Conservation (phyloP, 2,113 vertebrate genomes). For the Toxotes jaculatrix region DNA sequence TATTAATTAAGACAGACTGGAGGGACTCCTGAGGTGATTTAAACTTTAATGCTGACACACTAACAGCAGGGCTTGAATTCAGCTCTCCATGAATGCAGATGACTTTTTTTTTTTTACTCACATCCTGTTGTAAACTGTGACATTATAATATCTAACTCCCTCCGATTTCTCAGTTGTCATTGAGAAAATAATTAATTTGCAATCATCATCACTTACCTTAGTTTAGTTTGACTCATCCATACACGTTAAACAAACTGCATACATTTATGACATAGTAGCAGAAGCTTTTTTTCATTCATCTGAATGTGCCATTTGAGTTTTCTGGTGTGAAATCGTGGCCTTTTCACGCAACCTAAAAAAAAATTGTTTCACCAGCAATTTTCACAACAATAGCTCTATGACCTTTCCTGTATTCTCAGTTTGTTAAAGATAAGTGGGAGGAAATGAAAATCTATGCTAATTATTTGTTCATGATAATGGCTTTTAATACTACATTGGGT, state of each 20-base stretch:
- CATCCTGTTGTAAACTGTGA: background rate
- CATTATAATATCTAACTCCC: too few species aligned
- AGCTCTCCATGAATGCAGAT: background rate
- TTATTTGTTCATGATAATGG: background rate
- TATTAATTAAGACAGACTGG: background rate
- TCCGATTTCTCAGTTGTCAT: background rate
- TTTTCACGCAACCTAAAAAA: background rate
- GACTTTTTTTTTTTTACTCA: background rate
- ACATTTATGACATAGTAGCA: background rate
- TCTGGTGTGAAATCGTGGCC: background rate
- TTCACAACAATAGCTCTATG: conserved; percentile 7
- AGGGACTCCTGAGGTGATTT: background rate
- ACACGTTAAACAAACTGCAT: background rate
- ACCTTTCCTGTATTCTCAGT: conserved; percentile 17
- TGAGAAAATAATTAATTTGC: background rate
- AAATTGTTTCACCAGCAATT: background rate
- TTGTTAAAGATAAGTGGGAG: conserved; percentile 8
- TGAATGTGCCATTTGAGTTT: background rate
- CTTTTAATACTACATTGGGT: background rate
- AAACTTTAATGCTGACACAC: background rate
- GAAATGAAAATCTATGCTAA: background rate
- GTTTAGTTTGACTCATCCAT: background rate
- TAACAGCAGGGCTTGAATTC: background rate
- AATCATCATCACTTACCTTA: background rate
- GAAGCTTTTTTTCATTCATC: background rate